Base-by-base conservation (phyloP, 2,113 vertebrate genomes). In the Amphiprion percula region DNA sequence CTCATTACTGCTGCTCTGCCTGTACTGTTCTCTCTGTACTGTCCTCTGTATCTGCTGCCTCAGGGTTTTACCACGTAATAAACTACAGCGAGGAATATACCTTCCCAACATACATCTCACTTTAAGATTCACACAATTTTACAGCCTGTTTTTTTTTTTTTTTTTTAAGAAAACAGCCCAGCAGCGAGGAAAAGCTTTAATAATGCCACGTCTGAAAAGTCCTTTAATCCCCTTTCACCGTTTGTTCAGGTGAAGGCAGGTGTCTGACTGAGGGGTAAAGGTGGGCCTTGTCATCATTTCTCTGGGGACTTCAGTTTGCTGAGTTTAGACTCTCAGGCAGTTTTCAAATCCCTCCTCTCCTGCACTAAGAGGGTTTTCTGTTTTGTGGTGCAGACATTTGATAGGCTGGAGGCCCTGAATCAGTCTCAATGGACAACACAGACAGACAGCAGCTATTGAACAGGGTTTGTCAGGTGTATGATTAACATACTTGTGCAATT, bases 31-130 rank as follows among this genome's bases (percentile, higher is more conserved):
- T 68, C 39, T 62, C 70, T 73, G 70, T 81, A 5, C 50, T 82
- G 87, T 80, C 77, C 87, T 87, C 68, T 74, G 49, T 44, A 81
- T 61, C 85, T 86, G 79, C 75, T 88, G 82, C 66, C 65, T 73
- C 74, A 88, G 39, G 72, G 61, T 19, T 87, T 88, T 62, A 55
- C 62, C 66, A 84, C 19, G 75, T 82, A 77, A 89, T 87, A 68
- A 80, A 73, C 49, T 37, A 19, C 76, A 73, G 55, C 10, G 26
- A 73, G 62, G 58, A 30, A 58, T 50, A 60, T 44, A 56, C 52
- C 81, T 39, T 47, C 33, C 17, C 33, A 10, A 39, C 21, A 11
- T 14, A 23, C 21, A 37, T 59, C 30, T 33, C 19, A 30, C 37
- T 24, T 24, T 66, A 5, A 54, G 11, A 68, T 10, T 62, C 6